A percentile compares a stretch with the other conserved stretches of the same genome.
phyloP scores from a whole-genome alignment of 2,888 invertebrate genomes.

The Conistra vaccinii region DNA sequence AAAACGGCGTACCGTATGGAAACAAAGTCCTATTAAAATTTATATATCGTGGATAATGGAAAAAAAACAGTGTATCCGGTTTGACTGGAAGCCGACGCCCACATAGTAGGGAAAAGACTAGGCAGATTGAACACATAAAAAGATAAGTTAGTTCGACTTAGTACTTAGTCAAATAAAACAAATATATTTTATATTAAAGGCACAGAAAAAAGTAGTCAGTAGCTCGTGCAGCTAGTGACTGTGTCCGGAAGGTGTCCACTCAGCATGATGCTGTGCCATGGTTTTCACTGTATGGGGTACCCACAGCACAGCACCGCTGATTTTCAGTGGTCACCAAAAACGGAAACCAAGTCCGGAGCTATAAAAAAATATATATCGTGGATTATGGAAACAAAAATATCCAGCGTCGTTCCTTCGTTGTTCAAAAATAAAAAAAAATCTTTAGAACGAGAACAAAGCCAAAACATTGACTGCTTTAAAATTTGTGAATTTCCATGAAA shows the following conservation, averaged over 20 bases:
- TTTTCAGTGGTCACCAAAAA: neutral
- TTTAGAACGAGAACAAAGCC: neutral
- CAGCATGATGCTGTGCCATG: neutral
- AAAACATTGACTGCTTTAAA: too few relatives aligned
- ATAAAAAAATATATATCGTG: too few relatives aligned
- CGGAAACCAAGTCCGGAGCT: neutral
- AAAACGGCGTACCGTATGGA: too few relatives aligned
- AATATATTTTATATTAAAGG: neutral
- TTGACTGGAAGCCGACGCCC: too few relatives aligned
- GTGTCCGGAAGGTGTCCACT: neutral
- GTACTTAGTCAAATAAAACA: neutral
- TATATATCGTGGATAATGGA: neutral
- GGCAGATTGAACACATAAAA: too few relatives aligned
- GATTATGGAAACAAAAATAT: neutral
- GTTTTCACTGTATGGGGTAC: neutral
- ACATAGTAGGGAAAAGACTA: too few relatives aligned
- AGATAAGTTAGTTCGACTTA: neutral
- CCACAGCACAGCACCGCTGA: neutral
- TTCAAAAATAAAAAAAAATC: too few relatives aligned
- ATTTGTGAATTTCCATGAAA: too few relatives aligned
- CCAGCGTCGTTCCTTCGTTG: neutral
- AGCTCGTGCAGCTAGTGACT: neutral
- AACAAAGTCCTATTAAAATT: neutral
- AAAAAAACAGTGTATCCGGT: too few relatives aligned
- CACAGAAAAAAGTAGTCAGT: too few relatives aligned